phyloP scores from a whole-genome alignment of 2,797 vertebrate genomes.

The Numenius phaeopus region DNA sequence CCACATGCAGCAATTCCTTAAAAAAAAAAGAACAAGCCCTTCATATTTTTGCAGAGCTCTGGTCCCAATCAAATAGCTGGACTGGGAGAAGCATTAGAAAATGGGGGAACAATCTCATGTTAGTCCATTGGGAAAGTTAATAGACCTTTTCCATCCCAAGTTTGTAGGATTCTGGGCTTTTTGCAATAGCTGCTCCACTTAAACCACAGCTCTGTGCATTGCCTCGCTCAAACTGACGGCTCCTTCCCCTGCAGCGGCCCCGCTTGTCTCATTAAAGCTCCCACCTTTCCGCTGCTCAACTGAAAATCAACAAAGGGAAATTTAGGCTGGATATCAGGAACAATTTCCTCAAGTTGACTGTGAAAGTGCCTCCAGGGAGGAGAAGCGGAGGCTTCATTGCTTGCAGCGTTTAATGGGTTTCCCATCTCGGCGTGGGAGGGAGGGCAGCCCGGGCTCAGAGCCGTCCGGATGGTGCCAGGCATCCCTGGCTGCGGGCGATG shows the following conservation, averaged over 20 bases:
- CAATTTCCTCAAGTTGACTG: constrained; percentile 62
- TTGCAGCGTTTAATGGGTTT: constrained; percentile 34
- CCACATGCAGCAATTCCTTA: neutral
- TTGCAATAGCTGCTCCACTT: neutral
- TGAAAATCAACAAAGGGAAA: constrained; percentile 68
- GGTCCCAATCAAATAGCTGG: constrained; percentile 61
- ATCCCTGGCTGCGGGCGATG: neutral
- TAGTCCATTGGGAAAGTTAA: constrained; percentile 44
- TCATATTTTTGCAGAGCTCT: constrained; percentile 40
- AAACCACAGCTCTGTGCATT: constrained; percentile 53
- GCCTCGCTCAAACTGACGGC: constrained; percentile 62
- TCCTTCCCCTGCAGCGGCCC: constrained; percentile 54
- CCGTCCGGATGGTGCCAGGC: rapidly evolving
- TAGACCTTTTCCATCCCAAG: constrained; percentile 54
- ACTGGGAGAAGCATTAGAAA: constrained; percentile 59
- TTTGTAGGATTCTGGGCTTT: constrained; percentile 36
- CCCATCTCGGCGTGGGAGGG: constrained; percentile 35
- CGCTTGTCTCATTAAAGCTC: constrained; percentile 65
- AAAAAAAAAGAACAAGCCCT: neutral
- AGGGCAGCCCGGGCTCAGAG: neutral
- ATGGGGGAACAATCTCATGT: constrained; percentile 26
- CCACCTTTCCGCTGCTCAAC: constrained; percentile 64
- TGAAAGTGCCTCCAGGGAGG: constrained; percentile 37
- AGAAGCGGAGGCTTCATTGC: neutral
- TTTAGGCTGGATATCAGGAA: constrained; percentile 53